These are phyloP conservation scores for Parauchenoglanis punctatus DNA, from an alignment of 2,797 vertebrate genomes.

Conservation along the genomic window DNA sequence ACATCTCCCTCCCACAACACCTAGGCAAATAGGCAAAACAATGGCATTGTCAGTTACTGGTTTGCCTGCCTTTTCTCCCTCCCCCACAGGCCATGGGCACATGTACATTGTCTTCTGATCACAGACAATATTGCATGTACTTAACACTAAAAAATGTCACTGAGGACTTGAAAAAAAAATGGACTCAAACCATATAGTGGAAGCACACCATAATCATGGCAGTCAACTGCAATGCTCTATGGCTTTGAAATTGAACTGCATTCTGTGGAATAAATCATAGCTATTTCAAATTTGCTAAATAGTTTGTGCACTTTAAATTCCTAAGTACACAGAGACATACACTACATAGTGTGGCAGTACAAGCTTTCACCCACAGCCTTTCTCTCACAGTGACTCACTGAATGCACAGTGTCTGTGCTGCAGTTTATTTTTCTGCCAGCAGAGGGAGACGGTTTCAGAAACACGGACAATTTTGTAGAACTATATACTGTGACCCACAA, in stretches of 20 bases:
- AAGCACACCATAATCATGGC: constrained; percentile 28
- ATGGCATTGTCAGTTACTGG: constrained; percentile 32
- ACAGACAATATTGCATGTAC: constrained; percentile 22
- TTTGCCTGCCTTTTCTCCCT: constrained; percentile 31
- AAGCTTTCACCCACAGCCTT: constrained; percentile 43
- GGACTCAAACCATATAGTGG: constrained; percentile 10
- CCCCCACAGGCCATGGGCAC: constrained; percentile 37
- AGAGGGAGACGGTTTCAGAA: constrained; percentile 55
- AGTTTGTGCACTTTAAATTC: constrained; percentile 33
- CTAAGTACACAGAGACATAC: constrained; percentile 36
- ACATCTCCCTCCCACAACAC: constrained; percentile 39
- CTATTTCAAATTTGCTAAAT: constrained; percentile 17
- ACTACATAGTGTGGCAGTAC: constrained; percentile 42
- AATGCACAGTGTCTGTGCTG: constrained; percentile 47
- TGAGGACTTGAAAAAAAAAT: neutral
- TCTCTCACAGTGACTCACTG: constrained; percentile 41
- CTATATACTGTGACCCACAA: constrained; percentile 43
- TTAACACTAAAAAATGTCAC: constrained; percentile 24
- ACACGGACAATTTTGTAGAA: constrained; percentile 50
- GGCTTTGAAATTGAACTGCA: constrained; percentile 25
- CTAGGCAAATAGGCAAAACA: constrained; percentile 42
- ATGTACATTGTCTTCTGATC: constrained; percentile 38
- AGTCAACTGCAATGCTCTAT: constrained; percentile 8
- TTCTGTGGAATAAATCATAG: constrained; percentile 27
- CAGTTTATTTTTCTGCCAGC: constrained; percentile 50